phyloP scores from a whole-genome alignment of 2,888 invertebrate species.

The Phrixothrix hirtus region DNA sequence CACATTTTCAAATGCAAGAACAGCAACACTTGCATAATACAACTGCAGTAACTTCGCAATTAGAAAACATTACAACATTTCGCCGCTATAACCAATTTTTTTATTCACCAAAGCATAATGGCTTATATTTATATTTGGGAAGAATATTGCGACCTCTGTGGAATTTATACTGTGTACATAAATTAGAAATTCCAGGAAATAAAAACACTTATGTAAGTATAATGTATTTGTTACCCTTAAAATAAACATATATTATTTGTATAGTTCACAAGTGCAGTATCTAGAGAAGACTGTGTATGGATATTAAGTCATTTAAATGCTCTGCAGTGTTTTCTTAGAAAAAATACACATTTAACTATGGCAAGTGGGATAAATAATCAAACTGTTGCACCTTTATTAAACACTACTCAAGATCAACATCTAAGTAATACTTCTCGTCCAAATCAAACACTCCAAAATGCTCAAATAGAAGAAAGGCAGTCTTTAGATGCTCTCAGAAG shows the following conservation, averaged over 20 bases:
- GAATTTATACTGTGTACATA: conserved; percentile 76
- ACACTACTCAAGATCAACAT: conserved; percentile 37
- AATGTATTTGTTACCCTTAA: too few relatives aligned
- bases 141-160: conserved; percentile 88
- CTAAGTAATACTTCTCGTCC: conserved; percentile 36
- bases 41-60: conserved; percentile 3
- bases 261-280: conserved; percentile 70
- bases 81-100: conserved; percentile 38
- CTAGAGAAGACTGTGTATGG: conserved; percentile 71
- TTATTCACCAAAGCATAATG: conserved; percentile 87
- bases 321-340: conserved; percentile 73
- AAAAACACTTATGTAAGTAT: conserved; percentile 64
- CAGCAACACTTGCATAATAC: conserved; percentile 22
- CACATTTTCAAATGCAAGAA: conserved; percentile 36
- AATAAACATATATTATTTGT: background rate
- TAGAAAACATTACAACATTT: conserved; percentile 5
- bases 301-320: conserved; percentile 76
- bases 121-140: conserved; percentile 87
- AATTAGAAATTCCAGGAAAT: conserved; percentile 57
- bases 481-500: conserved; percentile 77
- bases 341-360: conserved; percentile 61
- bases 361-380: conserved; percentile 26
- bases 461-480: conserved; percentile 70
- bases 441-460: conserved; percentile 52
- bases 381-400: conserved; percentile 6